Conservation (phyloP, 2,113 vertebrate genomes). For the Megaleporinus macrocephalus region DNA sequence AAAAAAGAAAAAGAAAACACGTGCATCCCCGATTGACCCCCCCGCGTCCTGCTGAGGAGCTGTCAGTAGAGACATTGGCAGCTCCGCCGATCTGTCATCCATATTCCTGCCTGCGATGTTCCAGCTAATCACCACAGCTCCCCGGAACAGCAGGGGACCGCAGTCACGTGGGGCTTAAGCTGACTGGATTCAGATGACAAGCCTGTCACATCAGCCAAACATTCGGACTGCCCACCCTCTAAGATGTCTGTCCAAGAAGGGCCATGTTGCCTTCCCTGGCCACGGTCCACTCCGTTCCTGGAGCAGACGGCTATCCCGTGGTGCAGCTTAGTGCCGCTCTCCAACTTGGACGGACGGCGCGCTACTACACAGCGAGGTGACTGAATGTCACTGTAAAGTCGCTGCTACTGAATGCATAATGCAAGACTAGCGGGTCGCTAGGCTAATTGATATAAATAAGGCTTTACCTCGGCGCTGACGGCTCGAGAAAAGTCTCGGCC, state of each 20-base stretch:
- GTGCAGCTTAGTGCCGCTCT: background rate
- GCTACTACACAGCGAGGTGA: conserved; percentile 7
- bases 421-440: conserved; percentile 11
- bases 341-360: background rate
- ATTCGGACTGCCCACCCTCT: conserved; percentile 15
- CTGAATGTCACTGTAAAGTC: conserved; percentile 22
- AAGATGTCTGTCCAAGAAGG: background rate
- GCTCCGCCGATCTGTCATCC: conserved; percentile 34
- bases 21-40: conserved; percentile 36
- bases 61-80: conserved; percentile 40
- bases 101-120: conserved; percentile 27
- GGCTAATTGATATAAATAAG: conserved; percentile 52
- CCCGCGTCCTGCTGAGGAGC: conserved; percentile 26
- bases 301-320: background rate
- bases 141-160: conserved; percentile 9
- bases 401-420: conserved; percentile 24
- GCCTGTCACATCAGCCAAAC: conserved; percentile 34
- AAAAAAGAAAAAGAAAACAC: conserved; percentile 30
- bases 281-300: background rate
- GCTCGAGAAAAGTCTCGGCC: conserved; percentile 51
- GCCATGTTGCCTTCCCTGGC: conserved; percentile 16
- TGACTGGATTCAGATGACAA: conserved; percentile 40
- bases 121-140: conserved; percentile 39
- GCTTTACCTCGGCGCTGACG: conserved; percentile 40
- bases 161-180: conserved; percentile 9